Conservation (phyloP, 2,888 invertebrate species). For the Isoperla grammatica region DNA sequence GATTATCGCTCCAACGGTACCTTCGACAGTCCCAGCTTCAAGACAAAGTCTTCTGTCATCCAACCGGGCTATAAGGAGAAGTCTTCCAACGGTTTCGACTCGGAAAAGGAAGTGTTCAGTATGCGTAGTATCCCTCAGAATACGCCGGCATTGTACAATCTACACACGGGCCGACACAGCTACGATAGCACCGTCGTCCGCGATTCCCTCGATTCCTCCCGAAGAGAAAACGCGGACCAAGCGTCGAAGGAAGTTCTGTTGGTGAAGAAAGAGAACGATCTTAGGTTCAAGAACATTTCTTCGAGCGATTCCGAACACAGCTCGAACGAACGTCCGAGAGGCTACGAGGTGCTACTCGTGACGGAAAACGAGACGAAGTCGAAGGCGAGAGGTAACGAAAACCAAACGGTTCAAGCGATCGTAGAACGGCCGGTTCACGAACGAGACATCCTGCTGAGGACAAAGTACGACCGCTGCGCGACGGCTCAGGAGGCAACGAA, state of each 20-base stretch:
- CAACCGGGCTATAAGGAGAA: neutral
- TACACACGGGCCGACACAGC: slow-evolving; percentile 1
- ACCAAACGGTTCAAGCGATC: no score
- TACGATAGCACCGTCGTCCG: neutral
- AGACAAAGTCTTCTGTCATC: slow-evolving; percentile 3
- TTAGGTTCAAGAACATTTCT: neutral
- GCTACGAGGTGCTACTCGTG: no score
- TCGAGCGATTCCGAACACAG: slow-evolving; percentile 2
- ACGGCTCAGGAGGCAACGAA: no score
- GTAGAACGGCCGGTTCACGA: no score
- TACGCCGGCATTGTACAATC: slow-evolving; percentile 14
- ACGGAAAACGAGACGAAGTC: no score
- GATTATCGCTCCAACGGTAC: no score
- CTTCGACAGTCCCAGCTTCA: slow-evolving; percentile 6
- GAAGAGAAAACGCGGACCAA: neutral
- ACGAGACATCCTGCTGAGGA: no score
- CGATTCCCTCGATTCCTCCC: neutral
- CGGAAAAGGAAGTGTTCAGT: neutral
- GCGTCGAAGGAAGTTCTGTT: neutral
- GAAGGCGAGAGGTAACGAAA: no score
- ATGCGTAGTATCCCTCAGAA: neutral
- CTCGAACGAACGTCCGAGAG: neutral
- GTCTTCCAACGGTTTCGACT: neutral
- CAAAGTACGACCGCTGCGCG: no score
- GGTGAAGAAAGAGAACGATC: neutral